Base-by-base conservation (phyloP, 2,113 vertebrate species). In the Caracal caracal region DNA sequence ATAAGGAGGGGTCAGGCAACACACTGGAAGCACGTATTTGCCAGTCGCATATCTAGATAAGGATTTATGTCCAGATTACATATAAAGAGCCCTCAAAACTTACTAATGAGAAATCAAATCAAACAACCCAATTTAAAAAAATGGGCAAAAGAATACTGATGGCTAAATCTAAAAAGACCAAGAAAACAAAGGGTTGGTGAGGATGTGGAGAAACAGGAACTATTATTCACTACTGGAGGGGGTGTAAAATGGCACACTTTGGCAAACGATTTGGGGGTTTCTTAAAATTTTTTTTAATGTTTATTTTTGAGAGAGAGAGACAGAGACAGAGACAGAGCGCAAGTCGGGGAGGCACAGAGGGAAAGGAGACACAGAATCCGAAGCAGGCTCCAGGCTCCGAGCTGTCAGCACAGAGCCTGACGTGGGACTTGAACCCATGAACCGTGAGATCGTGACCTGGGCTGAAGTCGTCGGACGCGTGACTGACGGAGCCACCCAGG, bases 181-280 rank as follows among this genome's bases (percentile, higher is more conserved):
- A 28, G 8, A 26, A 59, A 73, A 43, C 63, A n/a, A 37, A 90
- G 33, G 6, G 26, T 24, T 35, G 47, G 10, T 75, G 56, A 59
- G 68, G 37, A 30, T 53, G 63, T 51, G 49, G 90, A 81, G 75
- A 75, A 70, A 53, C 22, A 7, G 49, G 35, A 33, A 49, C 10
- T 49, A n/a, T 33, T 0, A 13, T 2, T 13, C 19, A 30, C 19
- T 17, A 0, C 0, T 12, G n/a, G 17, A 35, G 59, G 90, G 16
- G 30, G 47, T 28, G 3, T 43, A 49, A 76, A 43, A 81, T 63
- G 10, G n/a, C 10, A 13, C 11, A 33, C 80, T 47, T 28, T 5
- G 63, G 19, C 82, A 87, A 87, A 63, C 40, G 56, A 5, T 71
- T 59, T 80, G 33, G 37, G 56, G 40, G 56, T 63, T 59, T 90